A percentile compares a stretch with the other conserved stretches of the same genome.
These are phyloP conservation scores for Eidolon dupreanum DNA, from an alignment of 2,797 vertebrate species.

Conservation along the genomic window DNA sequence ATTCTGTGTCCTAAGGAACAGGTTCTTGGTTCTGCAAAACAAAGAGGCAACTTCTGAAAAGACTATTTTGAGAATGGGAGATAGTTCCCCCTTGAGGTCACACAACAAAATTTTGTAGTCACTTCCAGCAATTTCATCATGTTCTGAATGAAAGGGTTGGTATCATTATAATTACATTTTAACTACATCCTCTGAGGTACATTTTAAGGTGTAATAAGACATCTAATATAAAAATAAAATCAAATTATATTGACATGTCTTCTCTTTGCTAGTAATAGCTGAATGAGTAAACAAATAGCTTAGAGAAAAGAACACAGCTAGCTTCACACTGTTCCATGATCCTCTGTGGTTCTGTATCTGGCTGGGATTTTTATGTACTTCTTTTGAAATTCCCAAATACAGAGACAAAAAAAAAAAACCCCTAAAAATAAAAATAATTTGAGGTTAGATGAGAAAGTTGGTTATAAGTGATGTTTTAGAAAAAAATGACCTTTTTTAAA, in stretches of 20 bases:
- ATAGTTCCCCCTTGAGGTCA: conserved; percentile 29
- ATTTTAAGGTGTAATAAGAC: conserved; percentile 51
- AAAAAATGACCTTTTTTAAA: conserved; percentile 33
- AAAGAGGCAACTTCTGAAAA: background rate
- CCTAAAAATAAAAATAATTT: conserved; percentile 55
- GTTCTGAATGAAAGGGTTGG: conserved; percentile 29
- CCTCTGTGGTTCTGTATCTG: background rate
- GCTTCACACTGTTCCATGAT: background rate
- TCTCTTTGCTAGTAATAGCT: conserved; percentile 37
- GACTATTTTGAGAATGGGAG: conserved; percentile 39
- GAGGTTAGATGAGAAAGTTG: conserved; percentile 2
- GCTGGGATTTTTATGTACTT: conserved; percentile 8
- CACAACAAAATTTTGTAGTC: conserved; percentile 6
- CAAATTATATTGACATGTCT: conserved; percentile 55
- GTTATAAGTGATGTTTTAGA: conserved; percentile 11
- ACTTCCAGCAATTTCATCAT: conserved; percentile 13
- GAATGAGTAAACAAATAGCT: conserved; percentile 29
- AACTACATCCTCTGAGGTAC: conserved; percentile 62
- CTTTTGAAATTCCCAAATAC: conserved; percentile 58
- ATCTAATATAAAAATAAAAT: conserved; percentile 74
- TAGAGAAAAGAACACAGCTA: background rate
- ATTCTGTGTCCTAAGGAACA: background rate
- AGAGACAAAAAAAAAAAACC: background rate
- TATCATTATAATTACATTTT: conserved; percentile 61
- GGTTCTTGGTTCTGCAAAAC: background rate